phyloP scores from a whole-genome alignment of 1,140 invertebrate species.

The Tribolium castaneum region DNA sequence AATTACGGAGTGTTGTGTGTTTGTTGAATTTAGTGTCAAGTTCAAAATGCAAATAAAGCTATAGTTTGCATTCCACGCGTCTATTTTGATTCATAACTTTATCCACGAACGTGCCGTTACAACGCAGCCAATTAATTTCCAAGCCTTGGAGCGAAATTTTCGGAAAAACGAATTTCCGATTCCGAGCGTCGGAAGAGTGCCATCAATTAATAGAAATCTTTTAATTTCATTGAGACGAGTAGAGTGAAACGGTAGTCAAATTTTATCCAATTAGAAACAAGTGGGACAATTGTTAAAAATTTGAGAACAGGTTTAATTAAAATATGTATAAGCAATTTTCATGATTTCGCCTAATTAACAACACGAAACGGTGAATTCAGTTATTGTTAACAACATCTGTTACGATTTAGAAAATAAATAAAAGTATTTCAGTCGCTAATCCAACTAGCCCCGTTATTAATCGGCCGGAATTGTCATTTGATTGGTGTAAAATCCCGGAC shows the following conservation, averaged over 20 bases:
- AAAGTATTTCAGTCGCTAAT: neutral
- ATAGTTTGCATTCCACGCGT: constrained; percentile 9
- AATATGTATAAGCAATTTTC: constrained; percentile 34
- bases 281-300: constrained; percentile 1
- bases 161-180: neutral
- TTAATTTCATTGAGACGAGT: neutral
- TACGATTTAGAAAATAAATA: constrained; percentile 28
- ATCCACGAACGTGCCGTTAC: neutral
- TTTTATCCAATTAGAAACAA: constrained; percentile 19
- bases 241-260: constrained; percentile 9
- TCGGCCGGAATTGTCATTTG: neutral
- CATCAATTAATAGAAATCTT: neutral
- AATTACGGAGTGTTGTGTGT: neutral
- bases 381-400: constrained; percentile 28
- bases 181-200: neutral
- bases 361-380: constrained; percentile 28
- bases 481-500: neutral
- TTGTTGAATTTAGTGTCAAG: constrained; percentile 28
- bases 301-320: constrained; percentile 14
- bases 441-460: constrained; percentile 30
- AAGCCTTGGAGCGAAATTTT: neutral
- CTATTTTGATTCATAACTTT: constrained; percentile 17
- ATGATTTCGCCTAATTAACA: constrained; percentile 22
- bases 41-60: constrained; percentile 25
- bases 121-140: constrained; percentile 2